Evolutionary conservation across 2,113 vertebrate species (phyloP).

Genomic region (Myiozetetes cayanensis): DNA sequence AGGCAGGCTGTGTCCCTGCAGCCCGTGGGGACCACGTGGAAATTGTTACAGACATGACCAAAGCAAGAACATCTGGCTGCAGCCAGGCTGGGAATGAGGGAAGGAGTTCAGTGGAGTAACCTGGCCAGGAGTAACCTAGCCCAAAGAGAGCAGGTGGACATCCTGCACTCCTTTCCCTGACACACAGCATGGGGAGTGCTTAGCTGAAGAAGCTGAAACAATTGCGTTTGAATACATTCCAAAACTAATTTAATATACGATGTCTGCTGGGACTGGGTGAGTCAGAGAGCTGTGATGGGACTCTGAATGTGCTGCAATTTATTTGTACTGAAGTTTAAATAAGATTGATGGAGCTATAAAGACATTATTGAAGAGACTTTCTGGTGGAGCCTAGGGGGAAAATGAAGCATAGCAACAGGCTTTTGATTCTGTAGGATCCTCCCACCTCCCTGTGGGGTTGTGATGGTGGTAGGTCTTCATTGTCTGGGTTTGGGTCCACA

Average conservation of each 20-base stretch:
- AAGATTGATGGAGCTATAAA: conserved; percentile 63
- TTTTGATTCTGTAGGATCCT: neutral
- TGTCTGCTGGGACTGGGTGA: conserved; percentile 62
- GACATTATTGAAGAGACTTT: conserved; percentile 5
- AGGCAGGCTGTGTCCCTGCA: neutral
- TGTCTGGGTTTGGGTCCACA: rapidly evolving
- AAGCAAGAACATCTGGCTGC: neutral
- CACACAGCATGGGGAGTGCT: neutral
- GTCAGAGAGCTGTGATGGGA: conserved; percentile 60
- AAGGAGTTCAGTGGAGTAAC: too few species aligned
- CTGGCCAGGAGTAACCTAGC: neutral
- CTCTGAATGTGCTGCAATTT: conserved; percentile 41
- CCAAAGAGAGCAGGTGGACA: neutral
- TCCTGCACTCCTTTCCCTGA: neutral
- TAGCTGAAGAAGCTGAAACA: conserved; percentile 46
- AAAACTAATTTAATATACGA: conserved; percentile 59
- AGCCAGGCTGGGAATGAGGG: neutral
- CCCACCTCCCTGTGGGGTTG: neutral
- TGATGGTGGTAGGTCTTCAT: neutral
- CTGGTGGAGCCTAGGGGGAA: neutral
- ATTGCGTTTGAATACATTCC: conserved; percentile 47
- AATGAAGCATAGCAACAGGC: neutral
- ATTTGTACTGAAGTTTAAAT: conserved; percentile 53
- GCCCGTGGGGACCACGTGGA: rapidly evolving
- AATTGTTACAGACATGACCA: neutral